A percentile compares a stretch with the other conserved stretches of the same genome.
Conservation (phyloP, 2,888 invertebrate species). For the Synergus umbraculus region DNA sequence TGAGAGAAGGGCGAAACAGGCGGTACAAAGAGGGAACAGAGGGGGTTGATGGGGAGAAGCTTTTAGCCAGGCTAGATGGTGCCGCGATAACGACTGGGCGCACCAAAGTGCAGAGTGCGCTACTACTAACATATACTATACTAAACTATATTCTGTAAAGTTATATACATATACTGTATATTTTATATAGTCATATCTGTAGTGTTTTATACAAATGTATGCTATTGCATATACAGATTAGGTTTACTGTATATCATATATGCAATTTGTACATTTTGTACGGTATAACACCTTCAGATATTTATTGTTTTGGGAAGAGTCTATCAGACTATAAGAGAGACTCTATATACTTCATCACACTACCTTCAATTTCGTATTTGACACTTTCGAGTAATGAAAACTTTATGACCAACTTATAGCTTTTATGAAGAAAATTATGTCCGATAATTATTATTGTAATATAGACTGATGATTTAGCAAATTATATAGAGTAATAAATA, state of each 20-base stretch:
- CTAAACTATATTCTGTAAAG: conserved; percentile 43
- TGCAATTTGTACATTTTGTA: not conserved
- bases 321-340: not conserved
- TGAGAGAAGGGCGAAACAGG: conserved; percentile 58
- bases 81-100: conserved; percentile 74
- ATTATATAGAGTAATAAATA: too few relatives aligned
- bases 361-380: not conserved
- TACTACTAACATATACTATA: conserved; percentile 50
- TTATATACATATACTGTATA: not conserved
- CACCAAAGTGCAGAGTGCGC: conserved; percentile 72
- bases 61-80: conserved; percentile 77
- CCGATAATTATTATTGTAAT: too few relatives aligned
- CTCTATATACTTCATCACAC: not conserved
- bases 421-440: too few relatives aligned
- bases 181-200: not conserved
- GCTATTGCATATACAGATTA: not conserved
- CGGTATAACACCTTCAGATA: not conserved
- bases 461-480: too few relatives aligned
- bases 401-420: too few relatives aligned
- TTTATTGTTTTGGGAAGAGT: too few relatives aligned
- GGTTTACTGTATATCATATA: not conserved
- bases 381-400: not conserved
- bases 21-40: conserved; percentile 59
- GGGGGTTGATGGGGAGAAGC: conserved; percentile 75
- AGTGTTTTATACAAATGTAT: not conserved